Evolutionary conservation across 2,888 invertebrate genomes (phyloP).

Genomic region (Papilio gigon): DNA sequence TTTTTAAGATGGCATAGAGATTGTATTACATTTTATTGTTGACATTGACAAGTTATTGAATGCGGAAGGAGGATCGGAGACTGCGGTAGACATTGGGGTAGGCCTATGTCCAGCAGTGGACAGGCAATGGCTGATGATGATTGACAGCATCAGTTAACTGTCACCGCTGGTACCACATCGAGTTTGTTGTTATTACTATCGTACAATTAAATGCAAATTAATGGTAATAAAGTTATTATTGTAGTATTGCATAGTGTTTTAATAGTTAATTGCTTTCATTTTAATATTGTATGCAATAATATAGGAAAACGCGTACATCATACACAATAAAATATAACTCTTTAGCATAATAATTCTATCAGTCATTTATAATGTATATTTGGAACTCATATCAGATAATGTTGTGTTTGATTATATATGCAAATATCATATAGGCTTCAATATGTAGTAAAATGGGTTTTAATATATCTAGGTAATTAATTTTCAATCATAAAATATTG

Average conservation of each 20-base stretch:
- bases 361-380: neutral
- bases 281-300: neutral
- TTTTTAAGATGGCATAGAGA: neutral
- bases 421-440: neutral
- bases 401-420: neutral
- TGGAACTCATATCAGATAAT: neutral
- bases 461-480: neutral
- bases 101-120: too few species aligned
- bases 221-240: constrained; percentile 3
- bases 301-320: neutral
- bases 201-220: constrained; percentile 12
- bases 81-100: too few species aligned
- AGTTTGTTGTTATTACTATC: neutral
- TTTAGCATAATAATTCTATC: constrained; percentile 12
- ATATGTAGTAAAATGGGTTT: neutral
- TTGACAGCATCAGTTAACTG: too few species aligned
- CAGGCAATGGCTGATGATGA: too few species aligned
- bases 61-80: too few species aligned
- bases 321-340: neutral
- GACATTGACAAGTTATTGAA: neutral
- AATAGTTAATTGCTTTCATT: neutral
- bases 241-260: constrained; percentile 4
- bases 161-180: too few species aligned
- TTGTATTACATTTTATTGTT: neutral
- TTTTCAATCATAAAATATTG: neutral